These are phyloP conservation scores for Lutjanus erythropterus DNA, from an alignment of 2,113 vertebrate species.

Conservation along the genomic window DNA sequence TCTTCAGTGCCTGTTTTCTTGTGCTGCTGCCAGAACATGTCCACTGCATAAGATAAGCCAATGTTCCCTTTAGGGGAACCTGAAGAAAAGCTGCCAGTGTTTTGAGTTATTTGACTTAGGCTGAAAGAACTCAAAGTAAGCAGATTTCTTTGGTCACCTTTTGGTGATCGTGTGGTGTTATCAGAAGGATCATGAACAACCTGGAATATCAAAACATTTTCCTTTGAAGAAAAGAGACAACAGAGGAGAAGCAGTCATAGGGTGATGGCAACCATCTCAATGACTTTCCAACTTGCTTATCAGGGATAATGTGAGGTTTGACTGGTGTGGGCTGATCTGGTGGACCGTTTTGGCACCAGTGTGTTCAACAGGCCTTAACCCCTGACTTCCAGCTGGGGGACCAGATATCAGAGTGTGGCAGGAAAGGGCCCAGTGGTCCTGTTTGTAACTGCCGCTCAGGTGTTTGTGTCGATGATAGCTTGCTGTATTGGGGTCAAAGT, in stretches of 20 bases:
- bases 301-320: constrained; percentile 42
- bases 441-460: constrained; percentile 65
- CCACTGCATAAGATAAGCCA: constrained; percentile 27
- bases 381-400: constrained; percentile 77
- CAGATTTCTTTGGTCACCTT: background rate
- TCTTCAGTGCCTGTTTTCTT: constrained; percentile 49
- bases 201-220: constrained; percentile 8
- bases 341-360: constrained; percentile 70
- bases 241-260: background rate
- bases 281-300: constrained; percentile 40
- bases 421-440: constrained; percentile 69
- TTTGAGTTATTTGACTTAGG: constrained; percentile 27
- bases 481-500: constrained; percentile 57
- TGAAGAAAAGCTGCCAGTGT: constrained; percentile 25
- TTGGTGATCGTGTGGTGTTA: background rate
- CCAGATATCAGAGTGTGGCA: constrained; percentile 68
- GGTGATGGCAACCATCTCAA: background rate
- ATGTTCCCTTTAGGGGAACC: constrained; percentile 9
- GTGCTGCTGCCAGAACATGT: constrained; percentile 56
- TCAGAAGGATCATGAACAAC: constrained; percentile 10
- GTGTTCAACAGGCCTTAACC: constrained; percentile 76
- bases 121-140: constrained; percentile 25
- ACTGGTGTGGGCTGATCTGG: constrained; percentile 32
- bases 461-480: constrained; percentile 67
- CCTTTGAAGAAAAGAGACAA: background rate